These are phyloP conservation scores for Hystrix cristata DNA, from an alignment of 2,113 vertebrate species.

Conservation along the genomic window DNA sequence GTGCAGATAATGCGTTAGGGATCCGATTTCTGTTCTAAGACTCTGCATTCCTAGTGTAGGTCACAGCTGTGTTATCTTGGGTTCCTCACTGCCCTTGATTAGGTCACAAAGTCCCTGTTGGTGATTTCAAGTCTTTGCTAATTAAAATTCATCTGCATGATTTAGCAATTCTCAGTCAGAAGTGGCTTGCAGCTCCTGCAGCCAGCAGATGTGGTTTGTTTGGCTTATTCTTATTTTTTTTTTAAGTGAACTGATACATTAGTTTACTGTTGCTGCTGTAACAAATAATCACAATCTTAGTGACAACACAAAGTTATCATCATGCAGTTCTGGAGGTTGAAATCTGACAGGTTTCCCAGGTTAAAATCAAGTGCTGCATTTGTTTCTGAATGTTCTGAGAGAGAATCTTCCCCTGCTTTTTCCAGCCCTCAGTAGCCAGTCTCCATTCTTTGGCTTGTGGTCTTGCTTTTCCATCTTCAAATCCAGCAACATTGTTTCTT, in stretches of 20 bases:
- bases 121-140: background rate
- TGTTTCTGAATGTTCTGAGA: background rate
- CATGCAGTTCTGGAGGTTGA: background rate
- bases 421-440: background rate
- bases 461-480: background rate
- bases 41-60: background rate
- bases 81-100: background rate
- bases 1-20: fast-evolving
- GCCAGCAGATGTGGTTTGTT: background rate
- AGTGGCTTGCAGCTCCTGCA: background rate
- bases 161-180: background rate
- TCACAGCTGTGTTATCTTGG: background rate
- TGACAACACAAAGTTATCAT: background rate
- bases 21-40: background rate
- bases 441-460: background rate
- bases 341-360: background rate
- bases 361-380: background rate
- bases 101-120: background rate
- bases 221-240: background rate
- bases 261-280: background rate
- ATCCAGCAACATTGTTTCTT: fast-evolving
- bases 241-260: background rate
- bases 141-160: background rate
- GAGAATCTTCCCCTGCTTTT: background rate
- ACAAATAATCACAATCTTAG: background rate